Base-by-base conservation (phyloP, 2,888 invertebrate species). In the Cryptophagus acutangulus region DNA sequence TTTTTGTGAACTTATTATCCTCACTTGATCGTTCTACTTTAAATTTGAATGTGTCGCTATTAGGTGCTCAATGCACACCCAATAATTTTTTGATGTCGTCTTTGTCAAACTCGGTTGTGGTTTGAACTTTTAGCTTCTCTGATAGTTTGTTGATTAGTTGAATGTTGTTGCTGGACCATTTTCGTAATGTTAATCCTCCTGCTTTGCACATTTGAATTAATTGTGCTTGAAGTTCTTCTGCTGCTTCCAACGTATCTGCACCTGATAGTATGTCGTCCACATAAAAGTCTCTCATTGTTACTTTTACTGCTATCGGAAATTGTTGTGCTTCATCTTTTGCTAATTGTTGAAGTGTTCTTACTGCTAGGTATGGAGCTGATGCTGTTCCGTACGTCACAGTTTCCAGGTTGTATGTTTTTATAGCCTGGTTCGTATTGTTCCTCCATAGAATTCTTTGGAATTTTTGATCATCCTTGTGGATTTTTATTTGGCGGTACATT, bases 251-350 rank as follows among this genome's bases (percentile, higher is more conserved):
- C 10, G 30, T 18, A 13, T 38, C 20, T 4, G 41, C 31, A 4
- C 44, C 44, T 10, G 41, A 33, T 10, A 44, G 10, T 14, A 36
- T 33, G 18, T 55, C 53, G 37, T 56, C 54, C 8, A 53, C 44
- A 26, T 54, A n/a, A n/a, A n/a, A n/a, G n/a, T n/a, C n/a, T n/a
- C n/a, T n/a, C n/a, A n/a, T n/a, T n/a, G n/a, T n/a, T n/a, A n/a
- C n/a, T n/a, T n/a, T n/a, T n/a, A n/a, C n/a, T n/a, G n/a, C n/a
- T n/a, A n/a, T n/a, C n/a, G n/a, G n/a, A n/a, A n/a, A n/a, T n/a
- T n/a, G n/a, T n/a, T n/a, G n/a, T n/a, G n/a, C n/a, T n/a, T n/a
- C 47, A 17, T 43, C 39, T 8, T 34, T 17, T 1, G 48, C 58
- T 6, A 57, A 35, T 36, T 50, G 38, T 16, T 46, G 31, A 8